phyloP scores from a whole-genome alignment of 2,113 vertebrate genomes.

The Mungos mungo region DNA sequence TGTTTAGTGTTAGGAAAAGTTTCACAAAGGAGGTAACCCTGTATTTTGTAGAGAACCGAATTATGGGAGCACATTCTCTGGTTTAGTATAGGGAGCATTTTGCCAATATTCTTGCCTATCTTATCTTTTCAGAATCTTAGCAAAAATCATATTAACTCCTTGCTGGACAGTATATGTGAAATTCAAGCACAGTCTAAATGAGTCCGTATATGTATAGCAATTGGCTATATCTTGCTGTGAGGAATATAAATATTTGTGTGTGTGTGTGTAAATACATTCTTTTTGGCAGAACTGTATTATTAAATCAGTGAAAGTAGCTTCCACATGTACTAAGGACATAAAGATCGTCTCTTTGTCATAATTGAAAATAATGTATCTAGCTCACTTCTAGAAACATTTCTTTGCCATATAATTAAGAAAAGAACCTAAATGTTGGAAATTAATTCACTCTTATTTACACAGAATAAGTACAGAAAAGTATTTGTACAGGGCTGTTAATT shows the following conservation, averaged over 20 bases:
- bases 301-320: neutral
- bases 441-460: neutral
- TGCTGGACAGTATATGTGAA: neutral
- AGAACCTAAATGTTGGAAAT: neutral
- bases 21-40: neutral
- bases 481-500: neutral
- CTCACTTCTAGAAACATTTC: neutral
- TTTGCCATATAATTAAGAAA: neutral
- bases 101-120: neutral
- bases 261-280: neutral
- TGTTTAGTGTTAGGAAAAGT: neutral
- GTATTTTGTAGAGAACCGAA: neutral
- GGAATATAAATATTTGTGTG: neutral
- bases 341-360: neutral
- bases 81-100: neutral
- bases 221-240: neutral
- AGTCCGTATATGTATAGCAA: neutral
- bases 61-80: neutral
- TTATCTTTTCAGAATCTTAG: neutral
- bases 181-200: neutral
- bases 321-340: neutral
- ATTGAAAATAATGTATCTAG: neutral
- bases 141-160: neutral
- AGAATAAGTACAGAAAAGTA: neutral
- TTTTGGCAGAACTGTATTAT: neutral